A percentile compares a stretch with the other conserved stretches of the same genome.
phyloP scores from a whole-genome alignment of 2,113 vertebrate genomes.

The Alectura lathami region DNA sequence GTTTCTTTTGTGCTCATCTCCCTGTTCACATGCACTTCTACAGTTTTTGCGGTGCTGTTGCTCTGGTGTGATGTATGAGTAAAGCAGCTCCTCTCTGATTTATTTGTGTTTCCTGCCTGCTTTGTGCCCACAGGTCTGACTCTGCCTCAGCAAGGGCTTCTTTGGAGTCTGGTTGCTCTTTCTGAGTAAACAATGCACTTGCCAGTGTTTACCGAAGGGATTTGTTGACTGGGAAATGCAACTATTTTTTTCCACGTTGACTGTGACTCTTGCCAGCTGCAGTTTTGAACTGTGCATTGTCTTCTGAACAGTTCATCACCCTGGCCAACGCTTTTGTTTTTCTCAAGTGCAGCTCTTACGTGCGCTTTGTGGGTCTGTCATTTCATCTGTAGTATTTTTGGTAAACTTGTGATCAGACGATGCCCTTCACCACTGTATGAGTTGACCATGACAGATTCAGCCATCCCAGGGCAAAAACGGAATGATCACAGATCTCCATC shows the following conservation, averaged over 20 bases:
- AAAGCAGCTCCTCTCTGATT: background rate
- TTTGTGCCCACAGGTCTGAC: background rate
- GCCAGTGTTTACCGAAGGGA: background rate
- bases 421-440: background rate
- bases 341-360: background rate
- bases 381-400: background rate
- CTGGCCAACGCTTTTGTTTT: background rate
- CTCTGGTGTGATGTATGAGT: background rate
- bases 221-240: background rate
- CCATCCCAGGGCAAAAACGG: background rate
- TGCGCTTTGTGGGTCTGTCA: background rate
- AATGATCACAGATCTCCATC: background rate
- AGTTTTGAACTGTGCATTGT: background rate
- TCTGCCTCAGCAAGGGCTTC: background rate
- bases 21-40: background rate
- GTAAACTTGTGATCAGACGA: background rate
- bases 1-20: background rate
- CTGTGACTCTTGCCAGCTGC: background rate
- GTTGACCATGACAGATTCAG: background rate
- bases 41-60: background rate
- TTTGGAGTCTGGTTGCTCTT: background rate
- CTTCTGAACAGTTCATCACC: slow-evolving; percentile 1
- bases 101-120: background rate
- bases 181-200: background rate
- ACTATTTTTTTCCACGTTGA: background rate